Base-by-base conservation (phyloP, 2,888 invertebrate species). In the Zhengitettix transpicula region DNA sequence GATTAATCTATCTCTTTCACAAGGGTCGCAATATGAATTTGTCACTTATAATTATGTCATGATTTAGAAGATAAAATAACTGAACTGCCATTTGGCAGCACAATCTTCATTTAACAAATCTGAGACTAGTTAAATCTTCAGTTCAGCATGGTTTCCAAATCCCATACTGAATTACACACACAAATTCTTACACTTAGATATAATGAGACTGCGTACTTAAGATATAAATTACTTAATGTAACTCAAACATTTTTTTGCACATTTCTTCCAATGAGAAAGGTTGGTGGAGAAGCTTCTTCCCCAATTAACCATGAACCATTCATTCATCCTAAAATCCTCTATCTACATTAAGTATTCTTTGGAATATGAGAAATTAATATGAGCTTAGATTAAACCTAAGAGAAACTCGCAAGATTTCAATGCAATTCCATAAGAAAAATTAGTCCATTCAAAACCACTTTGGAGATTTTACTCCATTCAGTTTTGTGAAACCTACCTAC, bases 401-500 rank as follows among this genome's bases (percentile, higher is more conserved):
- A 60, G 58, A 59, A 62, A 63, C 42, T 42, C 57, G 60, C 60
- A 62, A 59, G 47, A 58, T 55, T 53, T 57, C 57, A 63, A 58
- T 58, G 55, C 54, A 61, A 63, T 60, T 59, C 28, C 28, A 28
- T 63, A 58, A 54, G 55, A 62, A 63, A 63, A 60, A 60, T 54
- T 58, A 60, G 58, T 55, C 58, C 52, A 52, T 61, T 61, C 59
- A 63, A 61, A 63, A 61, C 56, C 51, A 57, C 42, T 57, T 61
- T 59, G 63, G 60, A 59, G 61, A 60, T 40, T 28, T 28, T 63
- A 42, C 56, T 53, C 59, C 57, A 59, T 60, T 58, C 64, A 57
- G 65, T 66, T 66, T 66, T 67, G 66, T 69, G 69, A 69, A 71
- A 71, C 69, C 71, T 72, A 72, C 70, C 59, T 61, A 58, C 61